Base-by-base conservation (phyloP, 2,113 vertebrate species). In the Cyrtonyx montezumae region DNA sequence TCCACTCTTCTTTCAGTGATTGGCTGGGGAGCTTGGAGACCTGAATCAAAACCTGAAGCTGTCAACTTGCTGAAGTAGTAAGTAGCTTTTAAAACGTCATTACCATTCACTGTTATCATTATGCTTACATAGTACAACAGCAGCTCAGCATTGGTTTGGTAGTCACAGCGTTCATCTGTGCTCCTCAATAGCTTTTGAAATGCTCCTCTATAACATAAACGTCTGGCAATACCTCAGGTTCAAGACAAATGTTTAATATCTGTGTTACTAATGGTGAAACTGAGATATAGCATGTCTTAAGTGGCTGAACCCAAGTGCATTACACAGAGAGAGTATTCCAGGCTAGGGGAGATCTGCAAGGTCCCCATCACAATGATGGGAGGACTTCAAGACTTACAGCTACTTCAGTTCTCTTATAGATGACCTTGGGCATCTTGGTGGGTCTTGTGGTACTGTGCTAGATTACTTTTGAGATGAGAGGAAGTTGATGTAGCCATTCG, bases 71-170 rank as follows among this genome's bases (percentile, higher is more conserved):
- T 95, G 89, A 94, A 91, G 90, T 36, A 73, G 77, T 55, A 71
- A 94, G 94, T 90, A 95, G 95, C 91, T 97, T 96, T 96, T 89
- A 95, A 97, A 96, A 94, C 62, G 45, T 94, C 92, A 76, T 45
- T 93, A 66, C 81, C 14, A 8, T 85, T 94, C 77, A 37, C 94
- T 77, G 62, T 95, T 96, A 91, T 89, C 91, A 56, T 95, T 96
- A 79, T 42, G 68, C 84, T 91, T 74, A 20, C n/a, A 11, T 3
- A 63, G 42, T 30, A 19, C 45, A 79, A 36, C 43, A 84, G 79
- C 87, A 89, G 78, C 87, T 79, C 43, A 75, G 43, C 40, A 11
- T 56, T 75, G 84, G 48, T 86, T 91, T 90, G 84, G 73, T 86
- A 80, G 77, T 37, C 66, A 28, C 66, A 49, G 85, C 0, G 21